Base-by-base conservation (phyloP, 2,113 vertebrate genomes). In the Thunnus thynnus region DNA sequence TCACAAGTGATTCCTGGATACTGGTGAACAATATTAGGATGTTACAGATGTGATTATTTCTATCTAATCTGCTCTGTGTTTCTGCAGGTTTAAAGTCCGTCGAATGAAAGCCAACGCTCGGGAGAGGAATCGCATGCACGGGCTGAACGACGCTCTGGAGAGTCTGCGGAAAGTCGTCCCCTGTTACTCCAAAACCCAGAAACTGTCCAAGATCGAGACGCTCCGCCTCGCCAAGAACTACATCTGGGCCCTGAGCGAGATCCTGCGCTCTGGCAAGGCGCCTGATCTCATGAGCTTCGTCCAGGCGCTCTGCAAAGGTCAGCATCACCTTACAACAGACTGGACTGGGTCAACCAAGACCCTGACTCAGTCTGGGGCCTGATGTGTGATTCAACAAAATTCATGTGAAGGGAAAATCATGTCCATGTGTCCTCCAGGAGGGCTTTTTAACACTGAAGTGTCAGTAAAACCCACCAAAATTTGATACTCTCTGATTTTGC, bases 161-260 rank as follows among this genome's bases (percentile, higher is more conserved):
- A 98, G 97, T 90, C 94, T 99, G 93, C 94, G 98, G 80, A 99
- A 99, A 86, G 97, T 99, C n/a, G 98, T 99, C 27, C 98, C 98
- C 51, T 99, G 98, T 88, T 99, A 99, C 92, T 99, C 98, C 78
- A 99, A 99, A 88, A 99, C 98, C 0, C 98, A 99, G 92, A 99
- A 99, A 91, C 95, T 99, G 3, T 99, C 98, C 75, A 99, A 99
- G 91, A 99, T 99, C 30, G 98, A 99, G 95, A 99, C 98, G 0
- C 94, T 99, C 70, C 97, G 98, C 73, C 91, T 99, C 68, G 98
- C 98, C 85, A 99, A 99, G 92, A 99, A 99, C 92, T 99, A 99
- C 89, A 99, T 99, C 91, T 99, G 98, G 98, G 97, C 98, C 0
- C 96, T 99, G 12, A 99, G 98, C 0, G 98, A 99, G 94, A 95